These are phyloP conservation scores for Garrulus glandarius DNA, from an alignment of 2,797 vertebrate species.

Conservation along the genomic window DNA sequence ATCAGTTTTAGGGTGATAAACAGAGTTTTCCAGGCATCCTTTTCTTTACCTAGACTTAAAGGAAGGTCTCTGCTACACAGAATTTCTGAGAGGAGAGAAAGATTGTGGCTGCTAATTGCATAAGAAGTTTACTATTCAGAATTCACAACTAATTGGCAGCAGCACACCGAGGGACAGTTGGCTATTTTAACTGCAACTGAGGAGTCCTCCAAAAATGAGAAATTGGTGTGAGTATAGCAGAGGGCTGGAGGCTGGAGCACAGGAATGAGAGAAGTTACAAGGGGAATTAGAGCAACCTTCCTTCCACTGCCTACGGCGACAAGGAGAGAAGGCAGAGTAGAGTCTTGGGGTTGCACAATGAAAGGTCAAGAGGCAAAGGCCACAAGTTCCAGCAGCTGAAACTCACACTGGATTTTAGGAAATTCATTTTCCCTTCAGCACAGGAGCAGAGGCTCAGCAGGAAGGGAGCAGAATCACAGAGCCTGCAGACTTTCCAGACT, in stretches of 20 bases:
- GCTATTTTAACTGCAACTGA: not conserved
- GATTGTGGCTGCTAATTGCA: not conserved
- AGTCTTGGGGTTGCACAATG: not conserved
- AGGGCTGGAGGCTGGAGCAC: not conserved
- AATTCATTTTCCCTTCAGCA: not conserved
- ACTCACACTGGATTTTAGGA: not conserved
- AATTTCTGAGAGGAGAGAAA: not conserved
- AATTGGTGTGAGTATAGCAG: not conserved
- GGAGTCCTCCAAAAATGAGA: not conserved
- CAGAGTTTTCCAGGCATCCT: not conserved
- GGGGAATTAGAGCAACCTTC: not conserved
- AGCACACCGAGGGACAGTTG: not conserved
- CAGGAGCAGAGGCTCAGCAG: not conserved
- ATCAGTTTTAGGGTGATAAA: not conserved
- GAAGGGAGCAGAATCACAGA: not conserved
- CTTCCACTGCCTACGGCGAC: rapidly evolving
- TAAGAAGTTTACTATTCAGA: not conserved
- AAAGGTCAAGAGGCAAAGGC: not conserved
- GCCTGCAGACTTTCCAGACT: not conserved
- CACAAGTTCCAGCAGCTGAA: not conserved
- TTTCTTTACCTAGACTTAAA: not conserved
- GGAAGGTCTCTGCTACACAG: not conserved
- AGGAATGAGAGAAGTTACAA: not conserved
- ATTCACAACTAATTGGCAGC: not conserved
- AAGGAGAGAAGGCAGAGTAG: not conserved